These are phyloP conservation scores for Orchesella cincta DNA, from an alignment of 1,140 invertebrate species.

Conservation along the genomic window DNA sequence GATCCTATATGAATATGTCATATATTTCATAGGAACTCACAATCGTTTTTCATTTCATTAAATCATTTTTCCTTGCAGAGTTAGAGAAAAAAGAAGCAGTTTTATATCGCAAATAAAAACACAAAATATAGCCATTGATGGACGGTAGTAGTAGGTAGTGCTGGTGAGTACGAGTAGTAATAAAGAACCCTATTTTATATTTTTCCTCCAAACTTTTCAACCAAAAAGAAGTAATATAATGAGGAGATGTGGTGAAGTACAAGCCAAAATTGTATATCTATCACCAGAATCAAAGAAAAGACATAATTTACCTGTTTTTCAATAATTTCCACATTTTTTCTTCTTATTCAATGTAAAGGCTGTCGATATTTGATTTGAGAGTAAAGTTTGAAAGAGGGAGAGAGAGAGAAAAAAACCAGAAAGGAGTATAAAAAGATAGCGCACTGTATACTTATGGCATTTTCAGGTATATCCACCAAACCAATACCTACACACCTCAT, in stretches of 20 bases:
- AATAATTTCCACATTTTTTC: conserved; percentile 25
- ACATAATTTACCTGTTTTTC: conserved; percentile 23
- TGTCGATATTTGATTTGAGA: conserved; percentile 12
- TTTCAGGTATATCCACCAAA: neutral
- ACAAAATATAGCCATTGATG: neutral
- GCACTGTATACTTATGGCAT: no score
- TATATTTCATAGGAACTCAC: neutral
- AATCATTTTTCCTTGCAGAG: neutral
- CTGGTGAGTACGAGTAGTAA: no score
- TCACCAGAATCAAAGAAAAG: neutral
- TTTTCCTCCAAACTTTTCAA: neutral
- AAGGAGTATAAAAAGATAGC: neutral
- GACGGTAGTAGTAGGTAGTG: no score
- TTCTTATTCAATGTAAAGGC: neutral
- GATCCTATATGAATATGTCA: neutral
- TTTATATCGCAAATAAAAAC: neutral
- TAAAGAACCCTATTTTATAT: neutral
- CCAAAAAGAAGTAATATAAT: neutral
- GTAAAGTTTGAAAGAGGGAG: neutral
- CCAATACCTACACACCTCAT: neutral
- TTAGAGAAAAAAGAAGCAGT: neutral
- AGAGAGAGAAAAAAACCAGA: neutral
- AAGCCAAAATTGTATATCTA: neutral
- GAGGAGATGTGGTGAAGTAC: neutral
- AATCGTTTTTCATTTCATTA: neutral